These are phyloP conservation scores for Melanerpes aurifrons DNA, from an alignment of 2,113 vertebrate genomes.

Conservation along the genomic window DNA sequence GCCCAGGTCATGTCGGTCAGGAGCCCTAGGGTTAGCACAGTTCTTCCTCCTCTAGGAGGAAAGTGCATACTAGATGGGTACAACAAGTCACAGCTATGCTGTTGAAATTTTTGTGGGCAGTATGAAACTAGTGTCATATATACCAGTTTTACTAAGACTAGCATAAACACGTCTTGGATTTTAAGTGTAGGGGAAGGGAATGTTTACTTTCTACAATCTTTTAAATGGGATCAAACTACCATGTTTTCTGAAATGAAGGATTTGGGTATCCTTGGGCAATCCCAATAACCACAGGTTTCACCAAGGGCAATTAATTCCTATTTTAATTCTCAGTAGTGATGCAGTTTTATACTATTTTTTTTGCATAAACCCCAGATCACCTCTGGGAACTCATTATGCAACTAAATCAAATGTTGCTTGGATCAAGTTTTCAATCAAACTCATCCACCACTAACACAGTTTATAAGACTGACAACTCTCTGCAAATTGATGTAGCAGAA, in stretches of 20 bases:
- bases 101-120: not conserved
- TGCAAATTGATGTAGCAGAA: slow-evolving; percentile 30
- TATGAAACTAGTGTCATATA: not conserved
- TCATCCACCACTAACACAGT: slow-evolving; percentile 66
- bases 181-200: not conserved
- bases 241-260: slow-evolving; percentile 13
- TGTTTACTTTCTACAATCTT: slow-evolving; percentile 5
- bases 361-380: slow-evolving; percentile 61
- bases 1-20: not conserved
- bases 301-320: not conserved
- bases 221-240: slow-evolving; percentile 7
- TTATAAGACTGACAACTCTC: slow-evolving; percentile 59
- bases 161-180: not conserved
- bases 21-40: not conserved
- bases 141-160: not conserved
- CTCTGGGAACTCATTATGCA: slow-evolving; percentile 28
- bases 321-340: slow-evolving; percentile 22
- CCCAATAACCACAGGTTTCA: slow-evolving; percentile 12
- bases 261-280: not conserved
- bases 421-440: slow-evolving; percentile 58
- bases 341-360: slow-evolving; percentile 20
- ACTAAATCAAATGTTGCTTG: slow-evolving; percentile 58
- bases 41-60: not conserved
- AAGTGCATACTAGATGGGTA: not conserved
- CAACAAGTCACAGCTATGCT: not conserved